Conservation (phyloP, 2,888 invertebrate species). For the Atrina japonica region DNA sequence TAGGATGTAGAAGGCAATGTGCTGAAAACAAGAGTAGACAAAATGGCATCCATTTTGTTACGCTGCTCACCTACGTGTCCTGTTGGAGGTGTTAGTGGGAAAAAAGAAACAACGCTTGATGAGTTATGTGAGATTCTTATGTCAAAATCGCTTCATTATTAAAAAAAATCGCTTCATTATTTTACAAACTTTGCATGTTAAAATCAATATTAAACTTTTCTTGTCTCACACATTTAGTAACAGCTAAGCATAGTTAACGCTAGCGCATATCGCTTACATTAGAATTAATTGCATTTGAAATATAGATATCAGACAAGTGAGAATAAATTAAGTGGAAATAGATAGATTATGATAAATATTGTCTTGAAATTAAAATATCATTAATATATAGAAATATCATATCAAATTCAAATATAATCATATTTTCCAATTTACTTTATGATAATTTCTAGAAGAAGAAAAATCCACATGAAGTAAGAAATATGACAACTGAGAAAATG, state of each 20-base stretch:
- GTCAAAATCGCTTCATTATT: background rate
- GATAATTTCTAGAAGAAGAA: background rate
- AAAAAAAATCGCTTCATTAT: background rate
- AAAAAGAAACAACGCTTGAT: slow-evolving; percentile 4
- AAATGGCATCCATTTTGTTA: background rate
- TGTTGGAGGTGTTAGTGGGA: background rate
- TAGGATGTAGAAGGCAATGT: slow-evolving; percentile 15
- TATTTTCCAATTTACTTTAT: background rate
- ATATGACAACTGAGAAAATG: slow-evolving; percentile 8
- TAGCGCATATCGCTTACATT: slow-evolving; percentile 5
- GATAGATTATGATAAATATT: too few species aligned
- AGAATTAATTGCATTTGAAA: background rate
- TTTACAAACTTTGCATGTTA: background rate
- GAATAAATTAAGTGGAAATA: too few species aligned
- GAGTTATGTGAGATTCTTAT: background rate
- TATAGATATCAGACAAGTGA: too few species aligned
- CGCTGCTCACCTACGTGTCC: slow-evolving; percentile 14
- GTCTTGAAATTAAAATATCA: too few species aligned
- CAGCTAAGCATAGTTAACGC: background rate
- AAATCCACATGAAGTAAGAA: slow-evolving; percentile 6
- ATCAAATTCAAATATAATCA: background rate
- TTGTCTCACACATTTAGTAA: background rate
- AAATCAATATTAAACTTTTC: slow-evolving; percentile 1
- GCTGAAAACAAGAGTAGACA: slow-evolving; percentile 16
- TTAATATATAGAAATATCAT: background rate